These are phyloP conservation scores for Brotula barbata DNA, from an alignment of 2,797 vertebrate genomes.

Conservation along the genomic window DNA sequence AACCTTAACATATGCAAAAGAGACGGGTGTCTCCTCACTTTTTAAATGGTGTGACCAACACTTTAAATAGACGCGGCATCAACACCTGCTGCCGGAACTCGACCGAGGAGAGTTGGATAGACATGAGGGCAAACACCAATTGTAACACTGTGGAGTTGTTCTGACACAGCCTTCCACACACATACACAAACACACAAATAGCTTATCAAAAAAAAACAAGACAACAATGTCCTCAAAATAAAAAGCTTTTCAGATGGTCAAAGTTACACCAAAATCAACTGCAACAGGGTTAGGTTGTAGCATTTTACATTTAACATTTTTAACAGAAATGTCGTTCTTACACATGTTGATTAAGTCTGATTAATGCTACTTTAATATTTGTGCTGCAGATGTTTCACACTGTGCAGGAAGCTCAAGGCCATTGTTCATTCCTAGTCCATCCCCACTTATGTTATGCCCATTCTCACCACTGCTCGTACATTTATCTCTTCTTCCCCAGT, in stretches of 20 bases:
- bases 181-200: slow-evolving; percentile 1
- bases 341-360: too few relatives aligned
- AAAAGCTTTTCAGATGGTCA: not conserved
- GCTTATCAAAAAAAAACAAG: not conserved
- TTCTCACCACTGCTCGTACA: not conserved
- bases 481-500: not conserved
- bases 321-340: too few relatives aligned
- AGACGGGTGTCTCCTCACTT: slow-evolving; percentile 72
- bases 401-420: too few relatives aligned
- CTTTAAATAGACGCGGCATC: slow-evolving; percentile 67
- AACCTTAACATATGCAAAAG: slow-evolving; percentile 70
- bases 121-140: slow-evolving; percentile 68
- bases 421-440: not conserved
- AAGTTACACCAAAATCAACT: too few relatives aligned
- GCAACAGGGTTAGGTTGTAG: too few relatives aligned
- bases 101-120: slow-evolving; percentile 55
- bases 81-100: slow-evolving; percentile 69
- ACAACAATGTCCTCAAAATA: not conserved
- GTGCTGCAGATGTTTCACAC: too few relatives aligned
- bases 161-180: slow-evolving; percentile 29
- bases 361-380: too few relatives aligned
- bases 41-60: slow-evolving; percentile 82
- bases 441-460: not conserved
- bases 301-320: too few relatives aligned
- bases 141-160: slow-evolving; percentile 47